Percentiles rank a stretch among this genome's conserved stretches.
Evolutionary conservation across 1,140 invertebrate species (phyloP).

Genomic region (Ectropis grisescens): DNA sequence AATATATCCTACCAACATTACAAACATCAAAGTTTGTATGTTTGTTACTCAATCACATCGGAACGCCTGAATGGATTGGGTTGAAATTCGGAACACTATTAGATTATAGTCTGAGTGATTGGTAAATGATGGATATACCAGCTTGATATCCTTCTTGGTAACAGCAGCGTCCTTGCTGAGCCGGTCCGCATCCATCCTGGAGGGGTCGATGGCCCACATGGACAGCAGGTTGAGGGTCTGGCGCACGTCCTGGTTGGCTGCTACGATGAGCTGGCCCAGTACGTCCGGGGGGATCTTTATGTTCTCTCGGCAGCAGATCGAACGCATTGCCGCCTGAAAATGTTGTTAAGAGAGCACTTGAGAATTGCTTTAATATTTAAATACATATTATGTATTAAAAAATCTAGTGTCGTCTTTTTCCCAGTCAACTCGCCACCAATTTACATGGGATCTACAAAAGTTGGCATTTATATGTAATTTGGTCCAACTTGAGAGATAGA

Average conservation of each 20-base stretch:
- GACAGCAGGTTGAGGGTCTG: constrained; percentile 93
- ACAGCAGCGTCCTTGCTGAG: constrained; percentile 70
- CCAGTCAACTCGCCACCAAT: too few species aligned
- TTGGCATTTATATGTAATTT: too few species aligned
- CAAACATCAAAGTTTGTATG: too few species aligned
- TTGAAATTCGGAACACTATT: too few species aligned
- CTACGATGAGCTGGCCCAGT: constrained; percentile 86
- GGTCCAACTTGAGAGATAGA: too few species aligned
- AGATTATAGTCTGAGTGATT: too few species aligned
- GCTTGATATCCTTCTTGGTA: constrained; percentile 85
- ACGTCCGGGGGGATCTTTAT: constrained; percentile 84
- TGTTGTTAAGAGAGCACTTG: not conserved
- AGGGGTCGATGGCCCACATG: constrained; percentile 77
- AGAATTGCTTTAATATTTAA: not conserved
- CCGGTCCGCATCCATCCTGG: constrained; percentile 62
- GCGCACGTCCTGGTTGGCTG: constrained; percentile 93
- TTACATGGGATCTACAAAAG: too few species aligned
- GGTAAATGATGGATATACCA: too few species aligned
- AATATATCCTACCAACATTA: too few species aligned
- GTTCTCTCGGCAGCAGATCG: constrained; percentile 92
- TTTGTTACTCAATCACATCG: too few species aligned
- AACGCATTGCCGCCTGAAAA: constrained; percentile 85
- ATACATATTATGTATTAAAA: constrained; percentile 1
- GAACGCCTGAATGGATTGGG: too few species aligned
- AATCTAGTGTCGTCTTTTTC: too few species aligned